phyloP scores from a whole-genome alignment of 2,113 vertebrate genomes.

The Megaleporinus macrocephalus region DNA sequence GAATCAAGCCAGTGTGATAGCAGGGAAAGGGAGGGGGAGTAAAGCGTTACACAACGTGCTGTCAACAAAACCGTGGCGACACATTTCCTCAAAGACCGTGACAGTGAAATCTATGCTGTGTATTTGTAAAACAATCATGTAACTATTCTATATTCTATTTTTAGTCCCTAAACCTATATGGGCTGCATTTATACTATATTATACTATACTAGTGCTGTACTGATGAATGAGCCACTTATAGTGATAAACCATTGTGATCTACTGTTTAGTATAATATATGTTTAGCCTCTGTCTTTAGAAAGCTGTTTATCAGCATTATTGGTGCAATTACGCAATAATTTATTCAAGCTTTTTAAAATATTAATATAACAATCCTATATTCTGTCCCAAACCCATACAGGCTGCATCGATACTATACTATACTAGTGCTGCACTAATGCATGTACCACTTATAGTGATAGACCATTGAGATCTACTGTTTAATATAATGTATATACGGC shows the following conservation, averaged over 20 bases:
- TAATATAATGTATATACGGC: neutral
- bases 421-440: no score
- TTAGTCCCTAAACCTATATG: no score
- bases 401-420: no score
- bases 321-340: neutral
- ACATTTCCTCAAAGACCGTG: neutral
- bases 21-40: neutral
- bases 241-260: neutral
- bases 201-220: no score
- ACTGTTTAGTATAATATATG: neutral
- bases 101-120: no score
- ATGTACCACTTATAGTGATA: no score
- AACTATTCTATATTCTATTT: no score
- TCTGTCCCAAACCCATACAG: no score
- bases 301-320: no score
- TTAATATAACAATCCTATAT: no score
- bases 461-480: neutral
- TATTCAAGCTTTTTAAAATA: neutral
- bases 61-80: neutral
- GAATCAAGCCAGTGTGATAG: constrained; percentile 35
- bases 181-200: no score
- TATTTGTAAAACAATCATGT: neutral
- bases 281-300: neutral
- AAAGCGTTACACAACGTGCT: constrained; percentile 26
- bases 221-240: no score